Conservation (phyloP, 2,113 vertebrate genomes). For the Myotis davidii region DNA sequence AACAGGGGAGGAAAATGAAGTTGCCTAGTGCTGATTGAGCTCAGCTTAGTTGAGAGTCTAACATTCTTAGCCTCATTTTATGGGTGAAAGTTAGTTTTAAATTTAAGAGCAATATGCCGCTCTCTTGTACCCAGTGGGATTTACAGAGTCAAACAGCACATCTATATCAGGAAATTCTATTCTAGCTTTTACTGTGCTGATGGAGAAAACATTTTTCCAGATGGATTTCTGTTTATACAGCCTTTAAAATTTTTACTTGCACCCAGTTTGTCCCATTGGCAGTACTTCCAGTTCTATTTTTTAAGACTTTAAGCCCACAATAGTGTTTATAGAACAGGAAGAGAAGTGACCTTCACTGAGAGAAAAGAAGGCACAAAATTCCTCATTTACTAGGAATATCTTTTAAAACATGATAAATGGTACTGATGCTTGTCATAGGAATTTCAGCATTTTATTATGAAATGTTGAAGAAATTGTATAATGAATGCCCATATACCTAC, state of each 20-base stretch:
- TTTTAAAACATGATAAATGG: conserved; percentile 18
- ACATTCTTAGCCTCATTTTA: conserved; percentile 15
- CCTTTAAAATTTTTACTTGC: conserved; percentile 74
- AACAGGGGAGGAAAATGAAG: not conserved
- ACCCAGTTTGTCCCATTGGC: conserved; percentile 68
- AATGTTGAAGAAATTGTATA: not conserved
- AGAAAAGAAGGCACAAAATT: conserved; percentile 54
- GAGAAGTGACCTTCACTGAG: conserved; percentile 44
- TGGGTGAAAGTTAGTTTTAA: conserved; percentile 52
- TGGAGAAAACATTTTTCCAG: conserved; percentile 74
- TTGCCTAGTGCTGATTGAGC: not conserved
- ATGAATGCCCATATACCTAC: not conserved
- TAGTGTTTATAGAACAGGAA: conserved; percentile 72
- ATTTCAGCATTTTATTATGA: conserved; percentile 42
- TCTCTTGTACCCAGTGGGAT: conserved; percentile 54
- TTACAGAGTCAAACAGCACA: conserved; percentile 61
- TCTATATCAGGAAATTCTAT: conserved; percentile 77
- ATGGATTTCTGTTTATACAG: conserved; percentile 78
- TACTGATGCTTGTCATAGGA: not conserved
- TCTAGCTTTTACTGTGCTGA: conserved; percentile 66
- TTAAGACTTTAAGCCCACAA: conserved; percentile 54
- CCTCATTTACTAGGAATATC: conserved; percentile 26
- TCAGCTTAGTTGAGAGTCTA: conserved; percentile 34
- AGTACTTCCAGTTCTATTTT: conserved; percentile 76
- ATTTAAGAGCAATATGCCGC: conserved; percentile 25